A percentile compares a stretch with the other conserved stretches of the same genome.
Conservation (phyloP, 2,888 invertebrate genomes). For the Acleris sparsana region DNA sequence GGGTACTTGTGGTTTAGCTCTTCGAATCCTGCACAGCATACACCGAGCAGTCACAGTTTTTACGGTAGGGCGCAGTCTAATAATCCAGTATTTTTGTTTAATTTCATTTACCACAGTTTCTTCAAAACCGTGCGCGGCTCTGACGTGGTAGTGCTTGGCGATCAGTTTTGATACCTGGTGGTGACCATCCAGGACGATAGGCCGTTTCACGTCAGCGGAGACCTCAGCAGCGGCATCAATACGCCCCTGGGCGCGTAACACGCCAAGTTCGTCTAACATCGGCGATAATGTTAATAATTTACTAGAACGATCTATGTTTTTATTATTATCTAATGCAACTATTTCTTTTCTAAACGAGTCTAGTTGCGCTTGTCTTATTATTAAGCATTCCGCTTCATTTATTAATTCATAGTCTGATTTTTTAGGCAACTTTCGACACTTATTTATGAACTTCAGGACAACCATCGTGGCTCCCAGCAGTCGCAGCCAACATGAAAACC, state of each 20-base stretch:
- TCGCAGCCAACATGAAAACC: constrained; percentile 9
- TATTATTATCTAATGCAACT: neutral
- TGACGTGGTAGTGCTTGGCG: constrained; percentile 9
- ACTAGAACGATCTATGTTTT: constrained; percentile 1
- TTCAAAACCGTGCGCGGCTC: constrained; percentile 17
- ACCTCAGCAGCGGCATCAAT: constrained; percentile 4
- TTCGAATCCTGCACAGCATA: constrained; percentile 39
- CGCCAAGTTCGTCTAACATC: neutral
- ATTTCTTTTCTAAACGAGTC: constrained; percentile 12
- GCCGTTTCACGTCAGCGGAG: neutral
- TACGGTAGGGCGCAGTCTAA: constrained; percentile 28
- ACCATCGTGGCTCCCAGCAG: constrained; percentile 1
- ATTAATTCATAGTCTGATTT: neutral
- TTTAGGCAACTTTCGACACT: neutral
- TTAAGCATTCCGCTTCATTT: neutral
- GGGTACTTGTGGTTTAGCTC: constrained; percentile 22
- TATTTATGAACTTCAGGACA: constrained; percentile 7
- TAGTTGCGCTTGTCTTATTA: constrained; percentile 1
- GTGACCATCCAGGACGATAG: constrained; percentile 20
- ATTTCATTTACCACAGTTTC: constrained; percentile 37
- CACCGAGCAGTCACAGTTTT: constrained; percentile 38
- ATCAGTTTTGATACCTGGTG: constrained; percentile 3
- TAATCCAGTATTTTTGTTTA: constrained; percentile 33
- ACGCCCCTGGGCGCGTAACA: constrained; percentile 13
- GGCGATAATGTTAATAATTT: constrained; percentile 13